Evolutionary conservation across 2,888 invertebrate genomes (phyloP), one percentile per base, ranked within the genome.

Genomic region (Lepetodrilus schrolli): DNA sequence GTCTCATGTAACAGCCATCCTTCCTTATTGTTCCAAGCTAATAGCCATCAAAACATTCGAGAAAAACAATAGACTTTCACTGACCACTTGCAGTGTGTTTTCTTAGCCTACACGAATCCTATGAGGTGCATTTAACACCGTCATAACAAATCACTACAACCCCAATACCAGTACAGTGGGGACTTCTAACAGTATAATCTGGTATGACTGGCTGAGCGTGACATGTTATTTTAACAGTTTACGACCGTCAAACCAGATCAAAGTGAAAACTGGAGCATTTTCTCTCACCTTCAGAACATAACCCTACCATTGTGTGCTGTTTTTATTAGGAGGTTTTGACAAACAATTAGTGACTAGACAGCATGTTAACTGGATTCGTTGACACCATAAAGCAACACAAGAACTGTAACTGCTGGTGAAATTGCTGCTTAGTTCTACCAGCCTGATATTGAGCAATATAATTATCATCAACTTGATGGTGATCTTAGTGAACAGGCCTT

Each of bases 91-190:
- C 13, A 30, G 58, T 13, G 34, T 58, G 58, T 58, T 58, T 58
- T 58, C 58, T 30, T 58, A 58, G 30, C 58, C 26, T 17, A 58
- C 58, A 58, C 17, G 13, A 17, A 17, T 10, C 17, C 30, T 58
- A 58, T 30, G 26, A 30, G 30, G 30, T 26, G 26, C 58, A 58
- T 58, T 58, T 58, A 58, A 30, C 17, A 58, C 30, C 34, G 58
- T 58, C 58, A 58, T 58, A 58, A 58, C 58, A 58, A 58, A 30
- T 58, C 26, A 58, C n/a, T 8, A 26, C 51, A 23, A 30, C 58
- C 34, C 26, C 34, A 48, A 20, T 30, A 17, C 58, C 26, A 4
- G 4, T 13, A 43, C 26, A 30, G 13, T 58, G 58, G 34, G 58
- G 30, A 58, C 26, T 58, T 26, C 30, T 58, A 23, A 34, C 26